Evolutionary conservation across 2,113 vertebrate species (phyloP).

Genomic region (Plecturocebus donacophilus): DNA sequence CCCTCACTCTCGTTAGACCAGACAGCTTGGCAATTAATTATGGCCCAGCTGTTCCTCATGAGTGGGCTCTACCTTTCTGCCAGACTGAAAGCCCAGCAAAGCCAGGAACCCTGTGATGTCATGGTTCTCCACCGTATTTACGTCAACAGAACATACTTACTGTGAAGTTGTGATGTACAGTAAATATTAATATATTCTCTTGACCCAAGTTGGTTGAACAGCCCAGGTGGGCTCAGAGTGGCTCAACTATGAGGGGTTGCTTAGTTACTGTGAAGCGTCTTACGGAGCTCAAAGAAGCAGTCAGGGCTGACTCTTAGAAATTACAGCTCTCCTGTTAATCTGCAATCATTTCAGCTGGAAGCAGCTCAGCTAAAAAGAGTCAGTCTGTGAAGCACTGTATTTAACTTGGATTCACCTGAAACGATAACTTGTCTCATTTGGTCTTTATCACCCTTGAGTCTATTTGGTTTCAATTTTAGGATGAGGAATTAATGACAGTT

Average conservation of each 20-base stretch:
- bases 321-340: not conserved
- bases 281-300: not conserved
- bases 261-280: not conserved
- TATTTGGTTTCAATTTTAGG: not conserved
- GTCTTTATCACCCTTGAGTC: not conserved
- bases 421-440: not conserved
- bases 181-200: no score
- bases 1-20: not conserved
- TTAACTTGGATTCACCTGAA: constrained; percentile 3
- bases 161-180: no score
- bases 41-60: not conserved
- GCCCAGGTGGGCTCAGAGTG: not conserved
- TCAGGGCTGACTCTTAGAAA: not conserved
- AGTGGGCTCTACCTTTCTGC: not conserved
- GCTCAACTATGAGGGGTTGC: not conserved
- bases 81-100: not conserved
- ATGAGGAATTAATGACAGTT: not conserved
- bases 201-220: not conserved
- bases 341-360: not conserved
- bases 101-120: not conserved
- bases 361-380: not conserved
- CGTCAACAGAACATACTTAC: no score
- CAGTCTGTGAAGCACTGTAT: not conserved
- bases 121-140: not conserved
- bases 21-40: not conserved